Percentiles rank a stretch among this genome's conserved stretches.
phyloP scores from a whole-genome alignment of 2,113 vertebrate species.

The Bubalus kerabau region DNA sequence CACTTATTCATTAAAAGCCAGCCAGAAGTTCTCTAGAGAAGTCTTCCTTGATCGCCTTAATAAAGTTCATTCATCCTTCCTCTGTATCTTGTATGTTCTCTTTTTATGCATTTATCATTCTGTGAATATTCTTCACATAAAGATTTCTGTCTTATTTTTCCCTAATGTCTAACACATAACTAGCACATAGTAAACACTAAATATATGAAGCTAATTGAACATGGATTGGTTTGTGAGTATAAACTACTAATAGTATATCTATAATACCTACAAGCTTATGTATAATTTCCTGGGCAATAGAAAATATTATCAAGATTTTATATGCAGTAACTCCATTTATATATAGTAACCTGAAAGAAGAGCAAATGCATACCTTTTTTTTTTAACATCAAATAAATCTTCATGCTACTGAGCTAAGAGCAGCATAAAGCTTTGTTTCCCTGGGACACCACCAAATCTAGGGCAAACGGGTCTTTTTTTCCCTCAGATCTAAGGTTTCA shows the following conservation, averaged over 20 bases:
- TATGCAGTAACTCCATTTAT: slow-evolving; percentile 32
- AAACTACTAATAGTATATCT: background rate
- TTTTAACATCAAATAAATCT: slow-evolving; percentile 5
- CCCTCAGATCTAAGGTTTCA: slow-evolving; percentile 40
- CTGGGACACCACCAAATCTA: slow-evolving; percentile 27
- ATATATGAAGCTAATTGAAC: slow-evolving; percentile 26
- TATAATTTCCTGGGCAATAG: background rate
- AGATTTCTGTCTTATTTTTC: background rate
- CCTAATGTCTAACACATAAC: background rate
- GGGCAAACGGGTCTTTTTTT: background rate
- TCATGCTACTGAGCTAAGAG: slow-evolving; percentile 44
- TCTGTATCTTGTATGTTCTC: background rate
- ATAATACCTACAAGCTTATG: background rate
- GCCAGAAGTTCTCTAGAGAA: background rate
- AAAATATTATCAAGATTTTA: slow-evolving; percentile 38
- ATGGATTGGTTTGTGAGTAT: background rate
- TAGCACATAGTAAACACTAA: background rate
- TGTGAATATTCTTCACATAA: background rate
- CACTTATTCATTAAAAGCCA: background rate
- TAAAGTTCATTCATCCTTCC: background rate
- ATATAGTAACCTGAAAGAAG: slow-evolving; percentile 16
- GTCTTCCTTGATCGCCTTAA: background rate
- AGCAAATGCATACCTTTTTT: background rate
- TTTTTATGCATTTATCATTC: background rate
- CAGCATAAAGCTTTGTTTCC: slow-evolving; percentile 22